Evolutionary conservation across 2,113 vertebrate genomes (phyloP).

Genomic region (Sinocyclocheilus anshuiensis): DNA sequence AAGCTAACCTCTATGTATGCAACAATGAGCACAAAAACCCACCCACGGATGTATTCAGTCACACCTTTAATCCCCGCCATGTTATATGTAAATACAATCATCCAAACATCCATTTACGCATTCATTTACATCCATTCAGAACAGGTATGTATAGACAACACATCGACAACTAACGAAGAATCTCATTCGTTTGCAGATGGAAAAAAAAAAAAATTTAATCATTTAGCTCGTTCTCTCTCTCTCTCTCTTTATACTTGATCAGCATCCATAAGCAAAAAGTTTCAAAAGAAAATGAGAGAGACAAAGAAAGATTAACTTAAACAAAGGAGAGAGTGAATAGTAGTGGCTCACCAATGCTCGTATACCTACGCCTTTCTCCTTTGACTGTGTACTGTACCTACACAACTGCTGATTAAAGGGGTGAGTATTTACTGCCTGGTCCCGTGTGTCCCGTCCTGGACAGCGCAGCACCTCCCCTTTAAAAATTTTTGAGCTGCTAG

Average conservation of each 20-base stretch:
- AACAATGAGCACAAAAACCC: constrained; percentile 42
- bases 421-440: constrained; percentile 99
- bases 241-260: constrained; percentile 50
- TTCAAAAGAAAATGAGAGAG: constrained; percentile 44
- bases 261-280: constrained; percentile 68
- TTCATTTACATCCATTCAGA: constrained; percentile 62
- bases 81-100: constrained; percentile 52
- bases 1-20: constrained; percentile 28
- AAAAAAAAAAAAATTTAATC: constrained; percentile 36
- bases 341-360: constrained; percentile 98
- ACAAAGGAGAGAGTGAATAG: constrained; percentile 92
- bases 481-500: constrained; percentile 58
- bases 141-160: constrained; percentile 65
- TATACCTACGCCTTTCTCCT: constrained; percentile 99
- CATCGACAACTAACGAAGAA: constrained; percentile 47
- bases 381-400: constrained; percentile 93
- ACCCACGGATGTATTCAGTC: constrained; percentile 56
- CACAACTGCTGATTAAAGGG: constrained; percentile 98
- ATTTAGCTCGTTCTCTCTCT: constrained; percentile 48
- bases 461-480: constrained; percentile 70
- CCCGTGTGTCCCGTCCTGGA: constrained; percentile 91
- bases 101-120: constrained; percentile 34
- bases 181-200: constrained; percentile 47
- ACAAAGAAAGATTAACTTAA: constrained; percentile 57
- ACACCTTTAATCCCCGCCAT: constrained; percentile 54